These are phyloP conservation scores for Prosopocoilus inquinatus DNA, from an alignment of 2,888 invertebrate species.

Conservation along the genomic window DNA sequence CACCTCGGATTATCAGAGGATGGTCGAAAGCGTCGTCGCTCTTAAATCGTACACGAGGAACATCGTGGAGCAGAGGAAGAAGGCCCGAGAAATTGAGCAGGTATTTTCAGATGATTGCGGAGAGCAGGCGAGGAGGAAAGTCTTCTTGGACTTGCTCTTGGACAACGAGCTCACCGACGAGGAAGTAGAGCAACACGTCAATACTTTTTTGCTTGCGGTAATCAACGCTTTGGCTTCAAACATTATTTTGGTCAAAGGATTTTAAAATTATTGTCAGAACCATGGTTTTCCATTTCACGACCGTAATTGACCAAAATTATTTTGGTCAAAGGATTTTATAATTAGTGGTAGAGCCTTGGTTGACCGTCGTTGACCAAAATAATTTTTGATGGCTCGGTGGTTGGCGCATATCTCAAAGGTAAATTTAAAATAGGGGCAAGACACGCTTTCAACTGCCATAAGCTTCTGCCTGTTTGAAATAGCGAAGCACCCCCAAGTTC, in stretches of 20 bases:
- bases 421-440: constrained; percentile 51
- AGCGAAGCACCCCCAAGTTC: constrained; percentile 53
- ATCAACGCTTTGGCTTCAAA: constrained; percentile 29
- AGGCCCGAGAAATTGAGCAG: constrained; percentile 39
- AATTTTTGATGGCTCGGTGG: too few species aligned
- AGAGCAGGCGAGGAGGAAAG: constrained; percentile 9
- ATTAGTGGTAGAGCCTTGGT: too few species aligned
- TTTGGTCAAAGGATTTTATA: too few species aligned
- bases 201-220: constrained; percentile 60
- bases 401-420: too few species aligned
- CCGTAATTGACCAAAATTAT: too few species aligned
- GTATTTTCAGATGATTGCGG: constrained; percentile 18
- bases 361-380: too few species aligned
- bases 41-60: constrained; percentile 21
- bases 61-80: constrained; percentile 22
- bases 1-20: constrained; percentile 21
- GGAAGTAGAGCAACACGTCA: constrained; percentile 51
- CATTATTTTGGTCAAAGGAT: too few species aligned
- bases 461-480: constrained; percentile 54
- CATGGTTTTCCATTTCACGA: too few species aligned
- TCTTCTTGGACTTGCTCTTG: constrained; percentile 21
- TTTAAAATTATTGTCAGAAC: too few species aligned
- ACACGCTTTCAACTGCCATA: constrained; percentile 56
- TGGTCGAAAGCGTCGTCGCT: constrained; percentile 15
- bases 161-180: constrained; percentile 19